Percentiles rank a stretch among this genome's conserved stretches.
Conservation (phyloP, 2,797 vertebrate genomes). For the Cheirogaleus major region DNA sequence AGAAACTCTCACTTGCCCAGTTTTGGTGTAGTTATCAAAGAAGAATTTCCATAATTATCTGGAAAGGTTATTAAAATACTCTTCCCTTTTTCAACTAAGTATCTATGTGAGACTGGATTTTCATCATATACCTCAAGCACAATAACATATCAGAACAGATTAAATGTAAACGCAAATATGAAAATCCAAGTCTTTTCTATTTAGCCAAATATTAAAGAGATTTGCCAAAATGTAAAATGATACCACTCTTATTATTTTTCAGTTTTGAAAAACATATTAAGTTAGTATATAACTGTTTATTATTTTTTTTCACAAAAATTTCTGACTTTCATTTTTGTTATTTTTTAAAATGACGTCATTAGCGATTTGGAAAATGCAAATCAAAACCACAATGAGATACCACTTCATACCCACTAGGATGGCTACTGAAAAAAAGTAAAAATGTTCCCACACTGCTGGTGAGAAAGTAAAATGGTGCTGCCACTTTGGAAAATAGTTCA, state of each 20-base stretch:
- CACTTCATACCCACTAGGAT: neutral
- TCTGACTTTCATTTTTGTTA: neutral
- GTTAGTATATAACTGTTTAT: neutral
- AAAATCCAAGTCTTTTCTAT: neutral
- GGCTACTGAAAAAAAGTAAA: neutral
- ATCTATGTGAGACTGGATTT: neutral
- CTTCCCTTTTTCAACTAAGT: neutral
- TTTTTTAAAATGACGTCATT: neutral
- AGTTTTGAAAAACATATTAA: neutral
- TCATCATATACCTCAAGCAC: neutral
- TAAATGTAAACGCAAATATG: neutral
- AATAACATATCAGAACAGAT: neutral
- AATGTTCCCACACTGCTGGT: neutral
- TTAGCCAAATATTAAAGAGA: neutral
- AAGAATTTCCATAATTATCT: neutral
- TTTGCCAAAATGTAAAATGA: neutral
- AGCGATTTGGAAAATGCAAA: neutral
- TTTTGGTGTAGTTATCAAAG: neutral
- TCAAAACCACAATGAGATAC: neutral
- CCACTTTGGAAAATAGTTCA: neutral
- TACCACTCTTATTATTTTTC: neutral
- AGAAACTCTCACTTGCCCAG: neutral
- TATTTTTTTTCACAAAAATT: neutral
- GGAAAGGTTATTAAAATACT: neutral
- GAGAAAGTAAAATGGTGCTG: neutral